These are phyloP conservation scores for Ameiurus melas DNA, from an alignment of 2,113 vertebrate genomes.

Conservation along the genomic window DNA sequence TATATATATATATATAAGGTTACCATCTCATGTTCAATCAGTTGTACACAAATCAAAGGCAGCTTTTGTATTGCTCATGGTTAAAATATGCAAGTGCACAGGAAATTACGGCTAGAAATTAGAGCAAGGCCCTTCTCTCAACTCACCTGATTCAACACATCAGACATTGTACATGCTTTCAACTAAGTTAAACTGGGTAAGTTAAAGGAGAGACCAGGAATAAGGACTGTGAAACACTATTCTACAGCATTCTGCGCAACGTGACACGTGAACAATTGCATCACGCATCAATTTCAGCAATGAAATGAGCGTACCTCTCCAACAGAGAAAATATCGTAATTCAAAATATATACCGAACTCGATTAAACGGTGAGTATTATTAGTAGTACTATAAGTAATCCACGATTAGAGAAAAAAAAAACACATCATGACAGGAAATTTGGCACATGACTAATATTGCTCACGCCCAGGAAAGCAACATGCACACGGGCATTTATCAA, in stretches of 20 bases:
- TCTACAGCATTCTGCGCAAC: not conserved
- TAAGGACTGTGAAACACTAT: not conserved
- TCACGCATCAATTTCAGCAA: not conserved
- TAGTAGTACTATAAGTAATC: not conserved
- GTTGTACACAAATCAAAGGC: too few species aligned
- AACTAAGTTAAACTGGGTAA: not conserved
- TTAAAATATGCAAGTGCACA: too few species aligned
- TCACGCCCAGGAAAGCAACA: not conserved
- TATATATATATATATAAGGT: not conserved
- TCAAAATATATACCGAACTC: not conserved
- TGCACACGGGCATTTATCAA: not conserved
- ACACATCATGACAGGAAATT: not conserved
- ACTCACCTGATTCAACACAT: not conserved
- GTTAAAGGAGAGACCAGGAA: not conserved
- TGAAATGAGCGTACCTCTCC: not conserved
- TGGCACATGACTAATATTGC: not conserved
- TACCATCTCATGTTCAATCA: not conserved
- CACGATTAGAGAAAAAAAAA: not conserved
- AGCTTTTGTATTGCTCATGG: too few species aligned
- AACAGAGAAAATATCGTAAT: not conserved
- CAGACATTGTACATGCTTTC: not conserved
- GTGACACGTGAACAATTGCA: not conserved
- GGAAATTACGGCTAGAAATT: too few species aligned
- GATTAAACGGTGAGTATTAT: not conserved
- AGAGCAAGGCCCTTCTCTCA: not conserved